phyloP scores from a whole-genome alignment of 2,113 vertebrate genomes.

The Phalacrocorax pelagicus region DNA sequence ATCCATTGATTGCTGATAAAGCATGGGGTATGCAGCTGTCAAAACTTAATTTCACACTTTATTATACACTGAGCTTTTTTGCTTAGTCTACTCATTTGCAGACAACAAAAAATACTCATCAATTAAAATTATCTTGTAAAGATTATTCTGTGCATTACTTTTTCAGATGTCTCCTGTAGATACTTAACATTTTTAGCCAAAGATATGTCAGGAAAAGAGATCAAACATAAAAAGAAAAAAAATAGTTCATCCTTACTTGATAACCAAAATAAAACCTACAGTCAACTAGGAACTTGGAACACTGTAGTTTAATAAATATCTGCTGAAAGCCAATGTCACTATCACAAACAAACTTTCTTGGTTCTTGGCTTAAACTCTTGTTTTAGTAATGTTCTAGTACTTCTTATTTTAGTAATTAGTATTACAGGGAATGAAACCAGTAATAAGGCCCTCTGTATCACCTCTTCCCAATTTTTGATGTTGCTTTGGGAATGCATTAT shows the following conservation, averaged over 20 bases:
- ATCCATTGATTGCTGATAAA: background rate
- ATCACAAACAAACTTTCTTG: background rate
- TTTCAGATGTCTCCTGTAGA: background rate
- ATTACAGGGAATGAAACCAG: background rate
- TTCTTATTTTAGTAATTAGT: background rate
- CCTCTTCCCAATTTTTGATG: background rate
- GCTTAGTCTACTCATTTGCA: background rate
- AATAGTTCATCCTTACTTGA: background rate
- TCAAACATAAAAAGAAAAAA: background rate
- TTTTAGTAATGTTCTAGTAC: background rate
- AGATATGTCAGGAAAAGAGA: background rate
- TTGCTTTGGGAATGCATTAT: background rate
- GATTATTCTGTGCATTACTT: background rate
- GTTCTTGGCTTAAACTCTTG: background rate
- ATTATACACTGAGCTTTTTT: background rate
- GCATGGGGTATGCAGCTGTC: background rate
- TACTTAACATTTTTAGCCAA: background rate
- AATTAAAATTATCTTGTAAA: background rate
- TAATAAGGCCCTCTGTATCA: background rate
- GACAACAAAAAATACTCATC: background rate
- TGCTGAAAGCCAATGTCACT: background rate
- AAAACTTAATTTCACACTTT: conserved; percentile 14
- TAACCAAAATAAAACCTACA: background rate
- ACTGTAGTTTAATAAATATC: background rate
- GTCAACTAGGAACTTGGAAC: background rate